Conservation (phyloP, 2,888 invertebrate species). For the Cetonia aurata region DNA sequence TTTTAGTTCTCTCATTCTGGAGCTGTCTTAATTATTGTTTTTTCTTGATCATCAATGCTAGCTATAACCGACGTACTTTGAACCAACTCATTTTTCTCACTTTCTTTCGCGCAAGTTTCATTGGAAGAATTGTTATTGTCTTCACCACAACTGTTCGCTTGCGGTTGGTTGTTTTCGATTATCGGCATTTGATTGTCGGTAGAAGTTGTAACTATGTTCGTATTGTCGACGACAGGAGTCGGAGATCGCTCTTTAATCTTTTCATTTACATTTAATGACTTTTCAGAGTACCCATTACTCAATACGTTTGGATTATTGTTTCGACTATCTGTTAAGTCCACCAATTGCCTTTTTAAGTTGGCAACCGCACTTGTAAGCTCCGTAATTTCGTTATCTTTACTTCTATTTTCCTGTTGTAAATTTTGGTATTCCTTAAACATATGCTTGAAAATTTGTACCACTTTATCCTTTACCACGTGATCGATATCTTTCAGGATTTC, state of each 20-base stretch:
- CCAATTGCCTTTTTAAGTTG: constrained; percentile 56
- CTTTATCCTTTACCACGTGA: constrained; percentile 55
- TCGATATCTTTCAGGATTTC: constrained; percentile 59
- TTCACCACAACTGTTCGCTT: constrained; percentile 16
- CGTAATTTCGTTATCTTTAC: constrained; percentile 61
- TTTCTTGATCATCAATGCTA: constrained; percentile 48
- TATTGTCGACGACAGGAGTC: constrained; percentile 28
- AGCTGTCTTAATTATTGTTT: constrained; percentile 52
- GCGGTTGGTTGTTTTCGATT: constrained; percentile 28
- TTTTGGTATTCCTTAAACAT: constrained; percentile 61
- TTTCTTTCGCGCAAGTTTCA: constrained; percentile 18
- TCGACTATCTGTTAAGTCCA: constrained; percentile 14
- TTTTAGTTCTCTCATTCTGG: constrained; percentile 48
- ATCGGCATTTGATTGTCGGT: constrained; percentile 38
- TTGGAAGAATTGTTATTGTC: constrained; percentile 38
- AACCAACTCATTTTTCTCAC: constrained; percentile 29
- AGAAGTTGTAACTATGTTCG: constrained; percentile 38
- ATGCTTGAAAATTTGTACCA: constrained; percentile 59
- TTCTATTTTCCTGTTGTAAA: constrained; percentile 57
- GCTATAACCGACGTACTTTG: constrained; percentile 46
- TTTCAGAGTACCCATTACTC: constrained; percentile 33
- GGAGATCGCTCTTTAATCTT: constrained; percentile 24
- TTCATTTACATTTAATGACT: constrained; percentile 19
- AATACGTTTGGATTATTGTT: background rate
- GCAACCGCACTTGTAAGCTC: constrained; percentile 59